phyloP scores from a whole-genome alignment of 2,888 invertebrate genomes.

The Nemurella pictetii region DNA sequence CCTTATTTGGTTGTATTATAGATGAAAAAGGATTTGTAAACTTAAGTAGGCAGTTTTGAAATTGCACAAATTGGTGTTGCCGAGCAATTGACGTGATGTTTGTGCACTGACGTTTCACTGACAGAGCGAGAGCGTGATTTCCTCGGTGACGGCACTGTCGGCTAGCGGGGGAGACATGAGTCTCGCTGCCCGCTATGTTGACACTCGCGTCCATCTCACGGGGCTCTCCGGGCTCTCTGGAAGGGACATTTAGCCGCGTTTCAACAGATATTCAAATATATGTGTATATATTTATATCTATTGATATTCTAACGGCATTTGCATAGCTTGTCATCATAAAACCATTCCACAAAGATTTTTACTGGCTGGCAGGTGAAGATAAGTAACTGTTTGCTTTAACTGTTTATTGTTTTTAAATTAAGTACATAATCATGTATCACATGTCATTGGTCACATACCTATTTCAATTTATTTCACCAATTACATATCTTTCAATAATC shows the following conservation, averaged over 20 bases:
- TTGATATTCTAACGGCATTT: neutral
- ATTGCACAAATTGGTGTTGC: neutral
- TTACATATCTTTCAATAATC: neutral
- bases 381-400: neutral
- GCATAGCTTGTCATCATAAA: neutral
- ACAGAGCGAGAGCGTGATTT: constrained; percentile 33
- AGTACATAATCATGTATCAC: neutral
- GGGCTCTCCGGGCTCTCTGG: constrained; percentile 17
- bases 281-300: no score
- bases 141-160: neutral
- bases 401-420: neutral
- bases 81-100: neutral
- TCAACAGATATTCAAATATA: no score
- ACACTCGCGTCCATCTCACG: constrained; percentile 37
- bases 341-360: neutral
- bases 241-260: constrained; percentile 9
- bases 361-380: neutral
- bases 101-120: neutral
- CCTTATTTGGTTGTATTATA: neutral
- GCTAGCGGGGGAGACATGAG: constrained; percentile 35
- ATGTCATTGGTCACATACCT: neutral
- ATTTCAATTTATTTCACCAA: neutral
- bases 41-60: neutral
- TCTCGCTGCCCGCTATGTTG: constrained; percentile 35
- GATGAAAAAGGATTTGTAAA: neutral